phyloP scores from a whole-genome alignment of 2,797 vertebrate genomes.

The Margarornis squamiger region DNA sequence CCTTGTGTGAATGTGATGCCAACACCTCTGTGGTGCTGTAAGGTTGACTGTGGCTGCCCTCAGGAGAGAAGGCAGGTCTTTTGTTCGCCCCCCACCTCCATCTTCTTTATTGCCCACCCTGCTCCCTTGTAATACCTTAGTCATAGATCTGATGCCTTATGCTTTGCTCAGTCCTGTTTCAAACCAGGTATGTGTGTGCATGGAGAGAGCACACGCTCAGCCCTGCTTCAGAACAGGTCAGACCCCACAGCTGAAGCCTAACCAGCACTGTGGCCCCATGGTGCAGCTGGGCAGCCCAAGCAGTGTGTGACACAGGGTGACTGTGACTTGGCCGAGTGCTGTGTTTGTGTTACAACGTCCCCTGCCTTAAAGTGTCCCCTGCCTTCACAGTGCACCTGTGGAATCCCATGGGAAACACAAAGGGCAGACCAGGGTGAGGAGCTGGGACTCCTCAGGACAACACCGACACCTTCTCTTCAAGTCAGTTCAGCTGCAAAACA shows the following conservation, averaged over 20 bases:
- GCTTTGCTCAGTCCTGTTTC: not conserved
- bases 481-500: not conserved
- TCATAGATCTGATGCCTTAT: not conserved
- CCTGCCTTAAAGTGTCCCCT: not conserved
- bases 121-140: not conserved
- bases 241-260: not conserved
- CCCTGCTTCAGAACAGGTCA: not conserved
- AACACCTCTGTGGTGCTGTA: rapidly evolving
- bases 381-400: not conserved
- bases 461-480: not conserved
- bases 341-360: not conserved
- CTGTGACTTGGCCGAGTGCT: rapidly evolving
- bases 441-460: not conserved
- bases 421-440: not conserved
- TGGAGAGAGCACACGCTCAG: not conserved
- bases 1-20: not conserved
- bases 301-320: not conserved
- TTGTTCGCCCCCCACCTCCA: not conserved
- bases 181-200: not conserved
- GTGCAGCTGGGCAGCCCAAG: not conserved
- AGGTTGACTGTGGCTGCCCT: not conserved
- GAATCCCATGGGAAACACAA: not conserved
- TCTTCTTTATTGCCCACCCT: not conserved
- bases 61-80: not conserved
- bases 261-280: not conserved